These are phyloP conservation scores for Oxystoma pomonae DNA, from an alignment of 2,888 invertebrate genomes.

Conservation along the genomic window DNA sequence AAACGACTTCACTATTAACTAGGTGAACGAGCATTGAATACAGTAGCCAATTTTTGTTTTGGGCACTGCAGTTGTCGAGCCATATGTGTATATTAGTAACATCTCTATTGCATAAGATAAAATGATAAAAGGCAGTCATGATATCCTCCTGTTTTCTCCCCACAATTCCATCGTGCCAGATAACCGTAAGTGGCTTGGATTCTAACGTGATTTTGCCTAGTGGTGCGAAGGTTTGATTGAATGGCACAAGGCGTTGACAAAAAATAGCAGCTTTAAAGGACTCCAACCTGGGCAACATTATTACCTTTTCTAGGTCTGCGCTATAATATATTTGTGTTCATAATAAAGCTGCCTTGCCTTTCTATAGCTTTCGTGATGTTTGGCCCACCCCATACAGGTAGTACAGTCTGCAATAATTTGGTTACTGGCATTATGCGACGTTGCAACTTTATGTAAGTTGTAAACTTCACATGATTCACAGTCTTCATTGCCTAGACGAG, in stretches of 20 bases:
- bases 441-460: neutral
- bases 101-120: no score
- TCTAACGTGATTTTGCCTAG: neutral
- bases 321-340: neutral
- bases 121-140: no score
- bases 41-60: conserved; percentile 4
- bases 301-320: neutral
- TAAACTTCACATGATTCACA: neutral
- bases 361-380: neutral
- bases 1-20: neutral
- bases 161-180: conserved; percentile 4
- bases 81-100: conserved; percentile 4
- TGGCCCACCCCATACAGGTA: neutral
- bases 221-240: conserved; percentile 5
- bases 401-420: neutral
- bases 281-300: neutral
- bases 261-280: conserved; percentile 1
- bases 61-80: conserved; percentile 4
- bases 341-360: neutral
- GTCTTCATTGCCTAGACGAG: neutral
- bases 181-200: neutral
- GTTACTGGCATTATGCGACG: neutral
- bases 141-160: no score
- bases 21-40: conserved; percentile 4
- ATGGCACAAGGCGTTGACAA: conserved; percentile 3